phyloP scores from a whole-genome alignment of 2,797 vertebrate genomes.

The Pitangus sulphuratus region DNA sequence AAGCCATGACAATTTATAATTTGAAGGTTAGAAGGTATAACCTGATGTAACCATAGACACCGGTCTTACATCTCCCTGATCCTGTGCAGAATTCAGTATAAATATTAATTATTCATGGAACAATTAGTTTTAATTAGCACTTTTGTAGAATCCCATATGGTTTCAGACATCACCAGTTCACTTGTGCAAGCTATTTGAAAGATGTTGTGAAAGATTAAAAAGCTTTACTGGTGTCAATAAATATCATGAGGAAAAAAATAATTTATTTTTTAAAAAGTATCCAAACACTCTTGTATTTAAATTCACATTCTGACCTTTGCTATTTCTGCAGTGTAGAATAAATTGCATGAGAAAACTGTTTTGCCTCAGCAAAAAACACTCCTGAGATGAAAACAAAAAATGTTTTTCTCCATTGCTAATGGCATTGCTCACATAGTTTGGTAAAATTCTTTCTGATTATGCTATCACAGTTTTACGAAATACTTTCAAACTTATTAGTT shows the following conservation, averaged over 20 bases:
- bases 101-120: constrained; percentile 54
- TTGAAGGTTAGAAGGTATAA: not conserved
- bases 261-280: not conserved
- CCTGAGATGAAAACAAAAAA: not conserved
- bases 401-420: not conserved
- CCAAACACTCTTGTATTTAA: not conserved
- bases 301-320: not conserved
- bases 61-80: not conserved
- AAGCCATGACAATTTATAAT: not conserved
- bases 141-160: constrained; percentile 28
- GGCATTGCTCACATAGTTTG: not conserved
- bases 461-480: not conserved
- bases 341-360: not conserved
- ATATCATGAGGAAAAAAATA: not conserved
- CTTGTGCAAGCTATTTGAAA: constrained; percentile 7
- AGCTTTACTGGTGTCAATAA: not conserved
- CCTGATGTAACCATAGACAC: not conserved
- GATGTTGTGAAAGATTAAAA: not conserved
- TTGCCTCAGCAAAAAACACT: not conserved
- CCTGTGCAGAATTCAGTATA: constrained; percentile 18
- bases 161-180: constrained; percentile 35
- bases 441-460: not conserved
- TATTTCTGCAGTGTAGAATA: not conserved
- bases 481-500: not conserved
- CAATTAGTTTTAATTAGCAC: constrained; percentile 67